phyloP scores from a whole-genome alignment of 2,888 invertebrate genomes.

The Cryptophagus acutangulus region DNA sequence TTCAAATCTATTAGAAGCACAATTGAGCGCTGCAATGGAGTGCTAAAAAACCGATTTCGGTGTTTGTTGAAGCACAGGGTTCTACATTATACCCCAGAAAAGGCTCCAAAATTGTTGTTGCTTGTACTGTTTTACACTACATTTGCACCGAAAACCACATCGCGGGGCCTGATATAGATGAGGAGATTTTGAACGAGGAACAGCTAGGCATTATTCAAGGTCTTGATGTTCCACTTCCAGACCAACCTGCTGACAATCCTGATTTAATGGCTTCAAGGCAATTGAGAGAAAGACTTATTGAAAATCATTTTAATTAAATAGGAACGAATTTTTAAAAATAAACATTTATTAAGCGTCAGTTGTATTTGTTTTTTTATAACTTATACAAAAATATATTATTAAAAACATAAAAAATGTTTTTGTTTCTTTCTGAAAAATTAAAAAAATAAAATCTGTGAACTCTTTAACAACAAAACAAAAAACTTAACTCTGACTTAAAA shows the following conservation, averaged over 20 bases:
- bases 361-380: not conserved
- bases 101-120: not conserved
- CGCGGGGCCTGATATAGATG: not conserved
- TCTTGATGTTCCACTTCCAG: no score
- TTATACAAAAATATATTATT: not conserved
- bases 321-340: no score
- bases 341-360: not conserved
- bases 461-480: not conserved
- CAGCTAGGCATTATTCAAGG: not conserved
- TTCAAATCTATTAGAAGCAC: slow-evolving; percentile 11
- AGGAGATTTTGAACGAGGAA: not conserved
- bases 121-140: not conserved
- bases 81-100: slow-evolving; percentile 16
- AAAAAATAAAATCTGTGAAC: slow-evolving; percentile 4
- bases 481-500: not conserved
- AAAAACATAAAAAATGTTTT: not conserved
- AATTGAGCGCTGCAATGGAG: slow-evolving; percentile 20
- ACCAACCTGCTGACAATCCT: no score
- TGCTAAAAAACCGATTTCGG: slow-evolving; percentile 17
- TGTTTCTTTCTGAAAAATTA: no score
- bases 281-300: not conserved
- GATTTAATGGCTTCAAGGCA: not conserved
- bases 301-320: not conserved
- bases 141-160: not conserved
- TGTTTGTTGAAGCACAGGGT: slow-evolving; percentile 15